Evolutionary conservation across 2,888 invertebrate species (phyloP).

Genomic region (Periphyllus acericola): DNA sequence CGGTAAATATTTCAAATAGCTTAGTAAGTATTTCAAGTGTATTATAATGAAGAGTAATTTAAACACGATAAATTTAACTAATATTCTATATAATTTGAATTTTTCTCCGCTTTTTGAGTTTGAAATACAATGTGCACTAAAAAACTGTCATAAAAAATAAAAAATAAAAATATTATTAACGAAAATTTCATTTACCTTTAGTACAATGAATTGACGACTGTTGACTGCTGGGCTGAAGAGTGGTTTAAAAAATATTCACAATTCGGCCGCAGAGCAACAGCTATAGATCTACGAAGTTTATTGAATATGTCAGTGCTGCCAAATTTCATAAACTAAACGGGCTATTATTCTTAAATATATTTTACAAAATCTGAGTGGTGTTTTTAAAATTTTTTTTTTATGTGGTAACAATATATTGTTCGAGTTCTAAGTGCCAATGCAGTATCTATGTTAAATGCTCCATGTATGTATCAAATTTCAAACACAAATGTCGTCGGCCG

Average conservation of each 20-base stretch:
- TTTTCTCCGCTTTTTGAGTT: not conserved
- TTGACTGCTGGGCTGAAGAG: not conserved
- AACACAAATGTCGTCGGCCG: too few species aligned
- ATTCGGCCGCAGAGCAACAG: constrained; percentile 5
- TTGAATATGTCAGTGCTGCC: not conserved
- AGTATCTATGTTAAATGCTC: too few species aligned
- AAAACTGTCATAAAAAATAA: not conserved
- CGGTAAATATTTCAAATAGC: not conserved
- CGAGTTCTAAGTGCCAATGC: too few species aligned
- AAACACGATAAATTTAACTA: too few species aligned
- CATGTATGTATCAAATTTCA: too few species aligned
- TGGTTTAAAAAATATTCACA: constrained; percentile 27
- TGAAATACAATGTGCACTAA: not conserved
- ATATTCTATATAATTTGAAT: not conserved
- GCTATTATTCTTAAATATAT: not conserved
- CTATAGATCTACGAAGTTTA: not conserved
- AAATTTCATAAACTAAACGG: constrained; percentile 2
- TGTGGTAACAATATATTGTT: not conserved
- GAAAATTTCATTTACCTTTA: not conserved
- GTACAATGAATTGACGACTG: constrained; percentile 8
- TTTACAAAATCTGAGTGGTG: not conserved
- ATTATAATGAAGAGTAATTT: too few species aligned
- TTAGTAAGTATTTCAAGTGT: too few species aligned
- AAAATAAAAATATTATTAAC: not conserved
- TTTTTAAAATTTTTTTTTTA: too few species aligned